These are phyloP conservation scores for Pristis pectinata DNA, from an alignment of 2,797 vertebrate genomes.

Conservation along the genomic window DNA sequence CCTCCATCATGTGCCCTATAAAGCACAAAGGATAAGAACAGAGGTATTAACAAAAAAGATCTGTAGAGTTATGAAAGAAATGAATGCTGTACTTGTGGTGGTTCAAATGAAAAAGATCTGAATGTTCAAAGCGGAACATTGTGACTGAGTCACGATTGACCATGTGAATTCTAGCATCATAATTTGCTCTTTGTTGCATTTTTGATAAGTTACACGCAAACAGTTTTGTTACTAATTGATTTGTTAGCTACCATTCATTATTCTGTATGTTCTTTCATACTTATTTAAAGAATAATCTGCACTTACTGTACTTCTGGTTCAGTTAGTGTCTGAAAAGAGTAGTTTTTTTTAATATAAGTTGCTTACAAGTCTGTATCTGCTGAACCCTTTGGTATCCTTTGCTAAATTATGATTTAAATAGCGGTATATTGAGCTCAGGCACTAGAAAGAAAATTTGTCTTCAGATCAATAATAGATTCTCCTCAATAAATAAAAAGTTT, in stretches of 20 bases:
- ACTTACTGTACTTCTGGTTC: not conserved
- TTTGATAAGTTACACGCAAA: not conserved
- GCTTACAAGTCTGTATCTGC: too few species aligned
- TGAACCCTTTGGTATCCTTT: not conserved
- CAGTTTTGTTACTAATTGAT: not conserved
- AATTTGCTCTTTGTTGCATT: slow-evolving; percentile 18
- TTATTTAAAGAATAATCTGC: too few species aligned
- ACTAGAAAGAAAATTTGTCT: not conserved
- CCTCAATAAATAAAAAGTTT: not conserved
- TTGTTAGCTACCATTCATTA: too few species aligned
- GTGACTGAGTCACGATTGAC: slow-evolving; percentile 22
- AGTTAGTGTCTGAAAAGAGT: not conserved
- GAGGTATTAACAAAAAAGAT: not conserved
- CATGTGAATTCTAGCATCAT: slow-evolving; percentile 18
- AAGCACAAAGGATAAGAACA: not conserved
- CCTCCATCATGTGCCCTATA: not conserved
- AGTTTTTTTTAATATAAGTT: not conserved
- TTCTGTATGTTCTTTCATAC: not conserved
- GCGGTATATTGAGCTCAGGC: not conserved
- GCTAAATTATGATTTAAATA: not conserved
- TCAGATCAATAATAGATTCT: not conserved
- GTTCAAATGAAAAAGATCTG: not conserved
- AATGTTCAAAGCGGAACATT: slow-evolving; percentile 23
- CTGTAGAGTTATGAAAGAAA: not conserved
- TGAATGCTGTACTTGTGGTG: not conserved